These are phyloP conservation scores for Drosophila cardini DNA, from an alignment of 1,140 invertebrate genomes.

Conservation along the genomic window DNA sequence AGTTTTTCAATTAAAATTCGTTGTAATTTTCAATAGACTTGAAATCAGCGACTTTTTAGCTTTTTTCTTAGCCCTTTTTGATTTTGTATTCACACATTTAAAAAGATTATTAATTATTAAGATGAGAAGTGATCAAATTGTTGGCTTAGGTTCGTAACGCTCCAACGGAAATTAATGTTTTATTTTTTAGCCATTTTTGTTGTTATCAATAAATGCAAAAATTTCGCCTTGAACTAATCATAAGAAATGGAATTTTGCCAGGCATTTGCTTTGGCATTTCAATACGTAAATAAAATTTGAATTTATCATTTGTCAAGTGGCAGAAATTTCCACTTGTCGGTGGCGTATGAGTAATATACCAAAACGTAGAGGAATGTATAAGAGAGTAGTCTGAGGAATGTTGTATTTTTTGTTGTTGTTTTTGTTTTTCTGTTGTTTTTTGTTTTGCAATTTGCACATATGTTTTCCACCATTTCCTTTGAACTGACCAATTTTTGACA, in stretches of 20 bases:
- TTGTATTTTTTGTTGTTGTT: neutral
- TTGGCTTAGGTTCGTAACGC: slow-evolving; percentile 43
- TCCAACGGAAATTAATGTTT: slow-evolving; percentile 8
- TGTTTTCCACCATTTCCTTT: slow-evolving; percentile 16
- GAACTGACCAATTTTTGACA: slow-evolving; percentile 40
- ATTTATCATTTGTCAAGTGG: slow-evolving; percentile 49
- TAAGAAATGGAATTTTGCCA: slow-evolving; percentile 7
- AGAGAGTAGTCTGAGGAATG: neutral
- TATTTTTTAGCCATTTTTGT: neutral
- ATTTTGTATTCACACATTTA: slow-evolving; percentile 69
- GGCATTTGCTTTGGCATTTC: slow-evolving; percentile 23
- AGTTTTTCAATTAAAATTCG: slow-evolving; percentile 41
- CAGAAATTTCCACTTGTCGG: slow-evolving; percentile 38
- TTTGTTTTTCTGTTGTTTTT: slow-evolving; percentile 23
- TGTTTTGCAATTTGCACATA: slow-evolving; percentile 16
- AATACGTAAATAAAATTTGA: slow-evolving; percentile 14
- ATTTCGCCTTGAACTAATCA: slow-evolving; percentile 12
- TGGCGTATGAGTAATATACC: slow-evolving; percentile 63
- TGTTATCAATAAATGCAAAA: slow-evolving; percentile 1
- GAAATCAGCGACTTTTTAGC: slow-evolving; percentile 9
- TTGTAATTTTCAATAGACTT: slow-evolving; percentile 34
- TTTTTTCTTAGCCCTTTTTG: slow-evolving; percentile 31
- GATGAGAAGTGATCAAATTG: slow-evolving; percentile 7
- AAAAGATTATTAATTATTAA: slow-evolving; percentile 54
- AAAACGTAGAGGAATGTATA: too few relatives aligned